Base-by-base conservation (phyloP, 2,113 vertebrate species). In the Forbesichthys papilliferus region DNA sequence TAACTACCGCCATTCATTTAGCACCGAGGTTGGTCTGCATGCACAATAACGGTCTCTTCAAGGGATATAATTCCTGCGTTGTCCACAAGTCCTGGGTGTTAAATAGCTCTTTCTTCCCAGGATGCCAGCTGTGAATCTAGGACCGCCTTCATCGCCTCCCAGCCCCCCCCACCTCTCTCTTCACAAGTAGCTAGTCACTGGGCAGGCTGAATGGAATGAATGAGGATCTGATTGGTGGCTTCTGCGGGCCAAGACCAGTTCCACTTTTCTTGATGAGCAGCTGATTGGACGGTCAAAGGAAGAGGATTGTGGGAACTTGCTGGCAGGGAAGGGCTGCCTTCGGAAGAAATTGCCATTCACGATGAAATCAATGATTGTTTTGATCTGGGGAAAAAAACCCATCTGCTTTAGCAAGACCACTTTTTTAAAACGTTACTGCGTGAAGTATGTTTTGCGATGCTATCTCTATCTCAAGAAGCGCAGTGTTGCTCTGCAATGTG, bases 141-240 rank as follows among this genome's bases (percentile, higher is more conserved):
- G 83, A 79, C 78, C 62, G 66, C 78, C 71, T 86, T 86, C 70
- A 86, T 82, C 72, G 73, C 18, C 49, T 69, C 71, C 47, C 64
- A 27, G 78, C 16, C 16, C 20, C 53, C 65, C n/a, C 34, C 54
- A 11, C 16, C 63, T 11, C 42, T 16, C 27, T 48, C 56, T 33
- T 73, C 69, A 86, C 78, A 83, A 82, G 64, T 55, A 72, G 65
- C 49, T 62, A 80, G 74, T 83, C 77, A 84, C 77, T 74, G 75
- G 71, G 74, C 71, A 64, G 68, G 68, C 69, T 80, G 89, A 18
- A 9, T 4, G n/a, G n/a, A n/a, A 55, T 16, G 56, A 88, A 90
- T 80, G 84, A 85, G 84, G 77, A 62, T 79, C 84, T 90, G 88
- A 92, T 90, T 91, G 87, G 85, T 88, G 67, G 66, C 84, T 81